phyloP scores from a whole-genome alignment of 2,888 invertebrate species.

The Trichogramma dendrolimi region DNA sequence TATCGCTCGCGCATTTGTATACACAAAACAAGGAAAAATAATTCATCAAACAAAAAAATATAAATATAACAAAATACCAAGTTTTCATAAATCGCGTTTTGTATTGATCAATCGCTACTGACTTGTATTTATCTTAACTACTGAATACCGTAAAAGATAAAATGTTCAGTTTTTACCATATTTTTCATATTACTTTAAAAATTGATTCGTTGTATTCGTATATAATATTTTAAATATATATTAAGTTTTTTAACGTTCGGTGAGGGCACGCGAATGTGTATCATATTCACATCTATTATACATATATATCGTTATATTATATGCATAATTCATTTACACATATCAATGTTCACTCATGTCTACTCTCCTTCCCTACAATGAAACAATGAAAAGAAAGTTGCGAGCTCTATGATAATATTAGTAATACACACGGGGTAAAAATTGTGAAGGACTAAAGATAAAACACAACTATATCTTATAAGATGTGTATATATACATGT shows the following conservation, averaged over 20 bases:
- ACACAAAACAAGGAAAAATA: conserved; percentile 18
- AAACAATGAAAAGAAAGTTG: no score
- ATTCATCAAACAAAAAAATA: conserved; percentile 24
- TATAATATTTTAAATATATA: not conserved
- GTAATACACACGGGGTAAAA: no score
- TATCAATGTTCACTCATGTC: not conserved
- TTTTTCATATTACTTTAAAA: conserved; percentile 37
- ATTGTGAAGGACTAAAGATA: no score
- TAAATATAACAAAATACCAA: conserved; percentile 28
- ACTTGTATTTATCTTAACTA: not conserved
- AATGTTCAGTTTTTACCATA: conserved; percentile 9
- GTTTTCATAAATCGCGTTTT: conserved; percentile 13
- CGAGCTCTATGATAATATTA: no score
- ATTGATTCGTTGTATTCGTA: conserved; percentile 51
- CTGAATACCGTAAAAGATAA: conserved; percentile 1
- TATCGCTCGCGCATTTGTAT: conserved; percentile 15
- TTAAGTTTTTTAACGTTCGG: not conserved
- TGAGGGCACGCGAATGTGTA: not conserved
- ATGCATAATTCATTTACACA: not conserved
- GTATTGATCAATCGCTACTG: conserved; percentile 6
- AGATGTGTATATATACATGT: no score
- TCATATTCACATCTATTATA: no score
- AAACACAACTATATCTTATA: no score
- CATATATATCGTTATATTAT: no score
- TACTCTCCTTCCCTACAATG: no score